Evolutionary conservation across 2,888 invertebrate genomes (phyloP), one percentile per base, ranked within the genome.

Genomic region (Cordilura impudica): DNA sequence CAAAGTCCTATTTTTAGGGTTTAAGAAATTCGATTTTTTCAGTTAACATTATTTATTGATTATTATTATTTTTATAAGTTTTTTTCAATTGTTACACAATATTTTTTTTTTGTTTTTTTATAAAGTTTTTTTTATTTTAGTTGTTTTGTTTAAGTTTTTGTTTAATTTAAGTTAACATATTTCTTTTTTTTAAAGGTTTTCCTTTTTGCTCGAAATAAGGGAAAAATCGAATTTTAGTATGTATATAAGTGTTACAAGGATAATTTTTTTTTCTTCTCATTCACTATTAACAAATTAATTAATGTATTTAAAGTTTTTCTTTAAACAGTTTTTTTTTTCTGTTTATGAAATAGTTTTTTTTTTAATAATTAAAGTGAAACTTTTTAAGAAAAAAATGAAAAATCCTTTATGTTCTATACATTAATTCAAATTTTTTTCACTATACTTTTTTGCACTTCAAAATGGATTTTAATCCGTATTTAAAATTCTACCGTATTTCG

Each of bases 401-500:
- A 19, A 39, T 61, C 43, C n/a, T 43, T 26, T 29, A 16, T 39
- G 1, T 54, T 39, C 12, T 18, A 31, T 18, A 18, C 26, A 65
- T 69, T 21, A 72, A 72, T 74, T 71, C 53, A 43, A 53, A 23
- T 19, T 82, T 78, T 81, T 80, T 82, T 84, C 83, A 83, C 83
- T 85, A 81, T 83, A 83, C 79, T 82, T 84, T 81, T 80, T 84
- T 83, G 82, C 79, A 84, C 82, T 83, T 82, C 72, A 81, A 80
- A 78, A 67, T 81, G 26, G 83, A 84, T 83, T 86, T 86, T 84
- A 87, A 86, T 87, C 87, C 88, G 87, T 85, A 80, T 80, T 79
- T 49, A 73, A 78, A 72, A 78, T 79, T 70, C 81, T 81, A 82
- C 81, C 80, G 79, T 79, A 79, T 75, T 71, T 79, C 79, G 89